These are phyloP conservation scores for Lycia hirtaria DNA, from an alignment of 2,888 invertebrate species.

Conservation along the genomic window DNA sequence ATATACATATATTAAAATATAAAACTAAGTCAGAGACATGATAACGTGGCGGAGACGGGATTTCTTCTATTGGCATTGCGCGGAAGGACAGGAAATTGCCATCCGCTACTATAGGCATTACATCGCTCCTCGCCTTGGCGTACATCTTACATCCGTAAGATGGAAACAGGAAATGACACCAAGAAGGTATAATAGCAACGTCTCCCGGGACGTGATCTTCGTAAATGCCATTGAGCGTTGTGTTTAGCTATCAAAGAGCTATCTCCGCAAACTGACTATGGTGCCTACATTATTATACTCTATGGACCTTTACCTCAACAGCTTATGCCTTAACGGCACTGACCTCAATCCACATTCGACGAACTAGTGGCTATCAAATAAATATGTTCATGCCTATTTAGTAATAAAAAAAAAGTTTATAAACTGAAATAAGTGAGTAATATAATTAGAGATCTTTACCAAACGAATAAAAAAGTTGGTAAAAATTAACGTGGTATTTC, in stretches of 20 bases:
- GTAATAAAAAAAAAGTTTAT: no score
- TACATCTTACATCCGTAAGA: constrained; percentile 31
- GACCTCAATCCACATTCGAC: no score
- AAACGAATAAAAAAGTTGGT: no score
- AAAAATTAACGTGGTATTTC: no score
- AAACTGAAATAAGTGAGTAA: no score
- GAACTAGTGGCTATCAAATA: no score
- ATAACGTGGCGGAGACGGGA: constrained; percentile 46
- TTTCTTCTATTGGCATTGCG: constrained; percentile 52
- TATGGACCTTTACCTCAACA: no score
- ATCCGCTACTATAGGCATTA: constrained; percentile 48
- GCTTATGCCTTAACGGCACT: no score
- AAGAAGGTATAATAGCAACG: neutral
- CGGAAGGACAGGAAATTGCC: constrained; percentile 59
- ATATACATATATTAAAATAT: neutral
- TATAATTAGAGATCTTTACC: no score
- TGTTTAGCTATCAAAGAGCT: neutral
- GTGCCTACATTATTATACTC: no score
- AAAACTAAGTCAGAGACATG: constrained; percentile 36
- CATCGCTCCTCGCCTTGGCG: constrained; percentile 38
- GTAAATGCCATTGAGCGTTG: neutral
- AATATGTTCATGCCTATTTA: no score
- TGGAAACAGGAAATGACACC: constrained; percentile 23
- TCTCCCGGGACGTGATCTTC: neutral
- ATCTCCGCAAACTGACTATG: no score